Conservation (phyloP, 2,113 vertebrate genomes). For the Oophaga pumilio region DNA sequence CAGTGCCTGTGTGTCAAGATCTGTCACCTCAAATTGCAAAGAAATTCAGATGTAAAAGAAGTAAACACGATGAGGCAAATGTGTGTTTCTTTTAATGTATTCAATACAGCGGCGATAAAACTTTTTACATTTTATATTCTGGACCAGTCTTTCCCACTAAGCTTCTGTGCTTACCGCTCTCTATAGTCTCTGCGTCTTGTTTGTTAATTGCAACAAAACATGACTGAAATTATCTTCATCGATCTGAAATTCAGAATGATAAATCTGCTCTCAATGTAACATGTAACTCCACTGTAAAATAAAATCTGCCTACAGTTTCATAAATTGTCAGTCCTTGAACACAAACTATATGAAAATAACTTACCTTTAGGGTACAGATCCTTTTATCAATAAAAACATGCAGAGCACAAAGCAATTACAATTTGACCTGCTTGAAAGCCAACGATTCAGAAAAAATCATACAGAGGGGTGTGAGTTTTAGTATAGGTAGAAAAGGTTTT, state of each 20-base stretch:
- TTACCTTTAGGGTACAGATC: not conserved
- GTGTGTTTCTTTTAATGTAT: not conserved
- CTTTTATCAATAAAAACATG: not conserved
- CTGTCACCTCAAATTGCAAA: not conserved
- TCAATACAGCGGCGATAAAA: not conserved
- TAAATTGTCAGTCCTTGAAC: not conserved
- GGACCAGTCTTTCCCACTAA: not conserved
- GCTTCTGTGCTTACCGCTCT: not conserved
- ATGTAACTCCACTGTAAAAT: not conserved
- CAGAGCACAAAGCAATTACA: not conserved
- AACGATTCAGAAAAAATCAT: too few species aligned
- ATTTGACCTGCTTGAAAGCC: too few species aligned
- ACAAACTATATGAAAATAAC: not conserved
- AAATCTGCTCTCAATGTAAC: not conserved
- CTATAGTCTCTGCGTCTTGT: not conserved
- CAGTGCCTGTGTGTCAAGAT: not conserved
- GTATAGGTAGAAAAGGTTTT: too few species aligned
- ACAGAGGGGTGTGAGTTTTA: too few species aligned
- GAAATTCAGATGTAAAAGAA: not conserved
- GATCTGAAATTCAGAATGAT: not conserved
- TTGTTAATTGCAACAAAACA: not conserved
- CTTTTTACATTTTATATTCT: not conserved
- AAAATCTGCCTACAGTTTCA: not conserved
- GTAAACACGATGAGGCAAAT: slow-evolving; percentile 3
- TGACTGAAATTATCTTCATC: not conserved